Percentiles rank a stretch among this genome's conserved stretches.
Conservation (phyloP, 2,113 vertebrate genomes). For the Hemiscyllium ocellatum region DNA sequence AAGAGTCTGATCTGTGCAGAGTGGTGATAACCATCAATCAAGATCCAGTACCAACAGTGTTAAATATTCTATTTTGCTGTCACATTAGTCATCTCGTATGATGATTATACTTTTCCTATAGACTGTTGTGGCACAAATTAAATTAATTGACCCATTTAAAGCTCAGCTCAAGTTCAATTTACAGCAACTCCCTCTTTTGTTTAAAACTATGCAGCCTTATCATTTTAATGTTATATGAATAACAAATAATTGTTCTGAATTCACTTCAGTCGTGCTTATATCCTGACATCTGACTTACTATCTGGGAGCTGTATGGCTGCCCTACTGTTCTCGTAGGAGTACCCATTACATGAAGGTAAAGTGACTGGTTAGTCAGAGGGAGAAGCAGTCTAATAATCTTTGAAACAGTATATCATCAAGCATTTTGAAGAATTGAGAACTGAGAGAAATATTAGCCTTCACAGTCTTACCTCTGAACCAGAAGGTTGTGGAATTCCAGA, state of each 20-base stretch:
- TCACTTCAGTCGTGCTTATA: neutral
- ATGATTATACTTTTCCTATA: neutral
- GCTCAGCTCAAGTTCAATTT: neutral
- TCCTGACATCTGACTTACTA: neutral
- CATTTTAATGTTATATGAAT: neutral
- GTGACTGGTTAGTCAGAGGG: neutral
- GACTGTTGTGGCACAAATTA: neutral
- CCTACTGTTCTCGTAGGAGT: neutral
- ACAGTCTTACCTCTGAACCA: neutral
- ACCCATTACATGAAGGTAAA: neutral
- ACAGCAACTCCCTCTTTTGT: neutral
- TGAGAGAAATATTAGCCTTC: neutral
- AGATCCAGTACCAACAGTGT: neutral
- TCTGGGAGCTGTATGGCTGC: neutral
- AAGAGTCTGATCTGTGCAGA: neutral
- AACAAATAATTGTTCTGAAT: neutral
- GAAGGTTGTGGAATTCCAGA: neutral
- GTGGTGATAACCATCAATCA: neutral
- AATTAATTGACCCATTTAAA: conserved; percentile 10
- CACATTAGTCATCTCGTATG: neutral
- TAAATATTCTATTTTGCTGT: neutral
- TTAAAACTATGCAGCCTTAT: neutral
- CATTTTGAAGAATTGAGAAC: neutral
- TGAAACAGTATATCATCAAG: neutral
- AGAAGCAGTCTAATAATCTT: neutral